These are phyloP conservation scores for Graphium colonna DNA, from an alignment of 2,888 invertebrate genomes.

Conservation along the genomic window DNA sequence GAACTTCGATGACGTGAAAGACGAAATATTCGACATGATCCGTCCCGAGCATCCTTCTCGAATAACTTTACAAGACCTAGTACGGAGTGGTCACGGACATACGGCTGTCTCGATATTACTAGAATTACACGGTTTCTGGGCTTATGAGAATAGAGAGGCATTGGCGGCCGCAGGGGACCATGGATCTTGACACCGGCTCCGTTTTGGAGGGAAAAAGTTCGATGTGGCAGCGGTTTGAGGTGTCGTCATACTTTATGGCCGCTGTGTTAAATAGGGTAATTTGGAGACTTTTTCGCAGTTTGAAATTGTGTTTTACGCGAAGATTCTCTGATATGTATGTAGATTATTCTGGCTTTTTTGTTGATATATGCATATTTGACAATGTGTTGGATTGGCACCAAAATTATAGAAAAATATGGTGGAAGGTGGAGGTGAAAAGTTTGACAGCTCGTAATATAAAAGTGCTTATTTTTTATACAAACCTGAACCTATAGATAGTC, in stretches of 20 bases:
- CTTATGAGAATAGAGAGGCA: slow-evolving; percentile 95
- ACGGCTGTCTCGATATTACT: slow-evolving; percentile 96
- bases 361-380: too few relatives aligned
- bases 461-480: too few relatives aligned
- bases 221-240: slow-evolving; percentile 15
- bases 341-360: background rate
- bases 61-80: slow-evolving; percentile 93
- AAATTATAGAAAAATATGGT: too few relatives aligned
- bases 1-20: slow-evolving; percentile 95
- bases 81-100: slow-evolving; percentile 93
- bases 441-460: too few relatives aligned
- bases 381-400: too few relatives aligned
- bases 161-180: slow-evolving; percentile 85
- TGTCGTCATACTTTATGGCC: background rate
- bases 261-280: too few relatives aligned
- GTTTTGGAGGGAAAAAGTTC: slow-evolving; percentile 36
- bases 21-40: slow-evolving; percentile 99
- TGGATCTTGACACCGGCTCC: slow-evolving; percentile 43
- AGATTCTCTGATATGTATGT: slow-evolving; percentile 1
- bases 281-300: background rate
- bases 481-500: too few relatives aligned
- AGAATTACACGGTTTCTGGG: slow-evolving; percentile 98
- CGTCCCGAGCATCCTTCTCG: slow-evolving; percentile 90
- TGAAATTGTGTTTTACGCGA: too few relatives aligned
- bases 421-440: too few relatives aligned